phyloP scores from a whole-genome alignment of 2,113 vertebrate species.

The Miniopterus natalensis region DNA sequence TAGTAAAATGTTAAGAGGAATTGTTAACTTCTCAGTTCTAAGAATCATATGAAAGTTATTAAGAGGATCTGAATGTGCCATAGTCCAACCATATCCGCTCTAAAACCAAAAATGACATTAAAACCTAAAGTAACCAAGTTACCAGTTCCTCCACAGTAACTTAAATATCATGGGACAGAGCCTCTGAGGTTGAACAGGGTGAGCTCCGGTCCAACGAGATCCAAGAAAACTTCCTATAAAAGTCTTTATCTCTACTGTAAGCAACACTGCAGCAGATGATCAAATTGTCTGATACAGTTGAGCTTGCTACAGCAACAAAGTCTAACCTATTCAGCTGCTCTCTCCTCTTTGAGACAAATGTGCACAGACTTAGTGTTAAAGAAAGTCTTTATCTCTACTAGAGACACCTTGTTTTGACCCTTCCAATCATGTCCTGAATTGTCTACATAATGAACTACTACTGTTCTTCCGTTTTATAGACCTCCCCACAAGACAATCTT shows the following conservation, averaged over 20 bases:
- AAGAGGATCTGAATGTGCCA: neutral
- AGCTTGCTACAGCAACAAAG: constrained; percentile 89
- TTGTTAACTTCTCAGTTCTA: neutral
- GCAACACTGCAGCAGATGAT: constrained; percentile 90
- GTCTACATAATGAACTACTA: neutral
- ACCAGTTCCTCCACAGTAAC: neutral
- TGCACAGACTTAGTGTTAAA: constrained; percentile 85
- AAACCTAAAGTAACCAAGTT: neutral
- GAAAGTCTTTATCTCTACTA: neutral
- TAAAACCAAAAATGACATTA: constrained; percentile 10
- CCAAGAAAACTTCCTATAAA: neutral
- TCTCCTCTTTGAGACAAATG: constrained; percentile 85
- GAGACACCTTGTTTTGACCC: neutral
- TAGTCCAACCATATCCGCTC: neutral
- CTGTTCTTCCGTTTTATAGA: neutral
- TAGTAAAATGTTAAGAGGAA: neutral
- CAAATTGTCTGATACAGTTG: constrained; percentile 88
- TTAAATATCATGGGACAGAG: neutral
- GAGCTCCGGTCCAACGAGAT: neutral
- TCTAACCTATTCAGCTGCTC: constrained; percentile 88
- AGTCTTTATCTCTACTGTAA: constrained; percentile 81
- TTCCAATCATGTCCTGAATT: neutral
- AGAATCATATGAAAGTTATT: neutral
- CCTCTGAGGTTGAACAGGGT: neutral
- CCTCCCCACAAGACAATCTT: neutral